Percentiles rank a stretch among this genome's conserved stretches.
phyloP scores from a whole-genome alignment of 2,888 invertebrate genomes.

The Abrostola tripartita region DNA sequence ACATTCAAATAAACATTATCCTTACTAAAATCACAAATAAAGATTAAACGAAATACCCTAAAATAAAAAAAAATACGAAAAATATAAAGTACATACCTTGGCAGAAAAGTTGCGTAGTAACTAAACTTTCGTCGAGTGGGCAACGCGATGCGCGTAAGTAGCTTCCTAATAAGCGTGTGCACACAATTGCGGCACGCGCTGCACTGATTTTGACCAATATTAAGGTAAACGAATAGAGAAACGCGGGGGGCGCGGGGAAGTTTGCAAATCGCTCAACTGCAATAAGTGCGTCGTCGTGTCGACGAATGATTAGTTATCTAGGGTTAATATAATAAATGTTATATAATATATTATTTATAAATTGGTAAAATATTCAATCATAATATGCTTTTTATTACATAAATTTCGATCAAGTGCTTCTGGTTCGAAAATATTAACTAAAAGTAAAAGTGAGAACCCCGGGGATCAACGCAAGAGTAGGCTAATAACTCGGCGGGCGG shows the following conservation, averaged over 20 bases:
- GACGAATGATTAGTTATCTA: slow-evolving; percentile 8
- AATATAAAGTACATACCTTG: slow-evolving; percentile 1
- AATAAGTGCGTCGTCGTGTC: slow-evolving; percentile 3
- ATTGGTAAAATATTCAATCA: too few relatives aligned
- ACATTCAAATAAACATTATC: too few relatives aligned
- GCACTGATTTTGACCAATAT: slow-evolving; percentile 3
- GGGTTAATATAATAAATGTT: too few relatives aligned
- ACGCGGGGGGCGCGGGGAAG: slow-evolving; percentile 6
- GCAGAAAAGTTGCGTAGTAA: slow-evolving; percentile 6
- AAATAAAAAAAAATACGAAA: neutral
- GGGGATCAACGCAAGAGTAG: too few relatives aligned
- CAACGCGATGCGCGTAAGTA: slow-evolving; percentile 1
- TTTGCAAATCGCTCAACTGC: slow-evolving; percentile 1
- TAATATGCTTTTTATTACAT: too few relatives aligned
- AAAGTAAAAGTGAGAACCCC: too few relatives aligned
- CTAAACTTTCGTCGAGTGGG: slow-evolving; percentile 8
- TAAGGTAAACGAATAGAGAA: slow-evolving; percentile 5
- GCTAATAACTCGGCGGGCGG: too few relatives aligned
- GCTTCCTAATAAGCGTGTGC: slow-evolving; percentile 6
- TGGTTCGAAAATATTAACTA: too few relatives aligned
- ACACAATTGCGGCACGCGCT: slow-evolving; percentile 2
- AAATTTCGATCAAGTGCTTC: too few relatives aligned
- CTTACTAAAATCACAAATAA: neutral
- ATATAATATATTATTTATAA: too few relatives aligned
- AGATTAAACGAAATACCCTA: neutral